Conservation (phyloP, 1,140 invertebrate genomes). For the Ceratina japonica region DNA sequence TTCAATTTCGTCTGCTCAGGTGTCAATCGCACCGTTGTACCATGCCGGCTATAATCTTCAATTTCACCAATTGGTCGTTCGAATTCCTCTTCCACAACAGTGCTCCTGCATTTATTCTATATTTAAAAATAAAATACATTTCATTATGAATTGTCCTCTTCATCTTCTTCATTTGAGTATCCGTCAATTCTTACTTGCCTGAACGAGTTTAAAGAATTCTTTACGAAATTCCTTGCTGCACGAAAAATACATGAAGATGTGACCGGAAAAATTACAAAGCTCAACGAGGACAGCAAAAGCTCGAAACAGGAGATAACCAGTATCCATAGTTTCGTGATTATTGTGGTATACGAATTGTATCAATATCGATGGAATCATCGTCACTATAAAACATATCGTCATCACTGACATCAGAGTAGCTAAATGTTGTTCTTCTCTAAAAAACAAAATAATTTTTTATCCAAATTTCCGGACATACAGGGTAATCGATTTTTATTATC, state of each 20-base stretch:
- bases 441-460: constrained; percentile 32
- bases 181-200: constrained; percentile 14
- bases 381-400: constrained; percentile 46
- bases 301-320: constrained; percentile 32
- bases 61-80: constrained; percentile 54
- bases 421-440: constrained; percentile 55
- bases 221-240: constrained; percentile 51
- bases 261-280: constrained; percentile 48
- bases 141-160: background rate
- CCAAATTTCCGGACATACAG: too few relatives aligned
- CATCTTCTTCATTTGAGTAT: background rate
- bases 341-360: constrained; percentile 27
- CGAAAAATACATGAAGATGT: constrained; percentile 46
- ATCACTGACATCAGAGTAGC: constrained; percentile 52
- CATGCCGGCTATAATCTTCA: constrained; percentile 54
- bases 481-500: too few relatives aligned
- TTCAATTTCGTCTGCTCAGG: constrained; percentile 57
- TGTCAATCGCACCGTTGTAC: constrained; percentile 53
- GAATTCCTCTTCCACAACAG: constrained; percentile 18
- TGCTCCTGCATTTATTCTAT: constrained; percentile 43
- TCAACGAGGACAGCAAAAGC: constrained; percentile 47
- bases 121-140: background rate
- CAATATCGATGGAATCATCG: constrained; percentile 45
- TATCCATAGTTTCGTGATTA: constrained; percentile 6
- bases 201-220: constrained; percentile 38